phyloP scores from a whole-genome alignment of 2,113 vertebrate genomes.

The Ornithorhynchus anatinus region DNA sequence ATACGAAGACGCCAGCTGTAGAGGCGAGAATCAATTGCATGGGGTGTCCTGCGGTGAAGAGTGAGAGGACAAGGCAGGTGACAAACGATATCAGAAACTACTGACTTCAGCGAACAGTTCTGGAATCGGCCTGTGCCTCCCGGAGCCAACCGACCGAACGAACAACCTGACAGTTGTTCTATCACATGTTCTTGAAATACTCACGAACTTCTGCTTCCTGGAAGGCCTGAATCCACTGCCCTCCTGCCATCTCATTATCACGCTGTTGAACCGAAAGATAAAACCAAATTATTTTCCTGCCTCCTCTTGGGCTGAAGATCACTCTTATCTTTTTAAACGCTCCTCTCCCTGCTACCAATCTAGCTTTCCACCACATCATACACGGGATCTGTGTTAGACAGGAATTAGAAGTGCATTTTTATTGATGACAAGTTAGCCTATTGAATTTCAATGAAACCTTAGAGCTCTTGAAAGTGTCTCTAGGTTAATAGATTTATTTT shows the following conservation, averaged over 20 bases:
- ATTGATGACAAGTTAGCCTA: not conserved
- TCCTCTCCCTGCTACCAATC: no score
- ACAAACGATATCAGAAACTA: not conserved
- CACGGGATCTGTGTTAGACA: not conserved
- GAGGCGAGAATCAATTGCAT: not conserved
- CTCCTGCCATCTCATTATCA: not conserved
- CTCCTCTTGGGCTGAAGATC: no score
- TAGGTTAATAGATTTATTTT: not conserved
- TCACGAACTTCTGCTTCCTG: not conserved
- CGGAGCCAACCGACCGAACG: not conserved
- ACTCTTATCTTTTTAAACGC: no score
- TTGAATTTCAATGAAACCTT: not conserved
- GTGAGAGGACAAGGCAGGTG: not conserved
- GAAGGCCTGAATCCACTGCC: not conserved
- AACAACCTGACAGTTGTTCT: not conserved
- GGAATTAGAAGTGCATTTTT: not conserved
- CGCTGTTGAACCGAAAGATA: not conserved
- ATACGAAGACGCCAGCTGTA: not conserved
- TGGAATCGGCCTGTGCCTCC: not conserved
- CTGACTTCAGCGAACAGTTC: not conserved
- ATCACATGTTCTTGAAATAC: not conserved
- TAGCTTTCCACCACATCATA: no score
- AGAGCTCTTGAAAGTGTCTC: not conserved
- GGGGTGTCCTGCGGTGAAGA: not conserved
- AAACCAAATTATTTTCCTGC: no score